phyloP scores from a whole-genome alignment of 2,113 vertebrate species.

The Porphyrio hochstetteri region DNA sequence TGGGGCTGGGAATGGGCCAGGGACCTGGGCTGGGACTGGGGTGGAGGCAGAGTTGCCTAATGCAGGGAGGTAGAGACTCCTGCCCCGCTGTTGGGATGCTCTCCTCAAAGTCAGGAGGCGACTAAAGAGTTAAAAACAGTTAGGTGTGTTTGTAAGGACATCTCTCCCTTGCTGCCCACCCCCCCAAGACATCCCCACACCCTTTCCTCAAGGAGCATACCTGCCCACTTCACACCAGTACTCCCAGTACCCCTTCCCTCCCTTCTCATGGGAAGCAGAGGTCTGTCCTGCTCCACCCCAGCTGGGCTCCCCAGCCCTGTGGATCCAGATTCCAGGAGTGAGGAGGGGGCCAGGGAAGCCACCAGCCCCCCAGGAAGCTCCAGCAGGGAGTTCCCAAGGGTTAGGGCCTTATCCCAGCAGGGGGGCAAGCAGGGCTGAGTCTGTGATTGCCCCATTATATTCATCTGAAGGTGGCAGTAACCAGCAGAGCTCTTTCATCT shows the following conservation, averaged over 20 bases:
- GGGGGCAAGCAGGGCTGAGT: not conserved
- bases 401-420: not conserved
- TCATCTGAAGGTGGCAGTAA: not conserved
- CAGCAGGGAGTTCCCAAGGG: not conserved
- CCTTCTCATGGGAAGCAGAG: not conserved
- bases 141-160: not conserved
- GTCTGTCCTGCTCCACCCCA: rapidly evolving
- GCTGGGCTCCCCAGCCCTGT: not conserved
- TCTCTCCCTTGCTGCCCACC: not conserved
- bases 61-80: not conserved
- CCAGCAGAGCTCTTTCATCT: not conserved
- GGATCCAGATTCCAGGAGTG: not conserved
- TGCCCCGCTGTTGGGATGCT: not conserved
- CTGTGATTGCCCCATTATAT: not conserved
- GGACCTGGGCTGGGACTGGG: too few relatives aligned
- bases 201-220: not conserved
- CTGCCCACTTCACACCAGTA: not conserved
- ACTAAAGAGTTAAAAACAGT: not conserved
- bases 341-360: not conserved
- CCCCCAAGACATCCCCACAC: not conserved
- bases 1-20: too few relatives aligned
- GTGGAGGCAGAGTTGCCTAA: not conserved
- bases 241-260: not conserved
- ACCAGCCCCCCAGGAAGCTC: not conserved
- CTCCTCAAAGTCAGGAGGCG: not conserved